These are phyloP conservation scores for Trogon melanurus DNA, from an alignment of 2,113 vertebrate genomes.

Conservation along the genomic window DNA sequence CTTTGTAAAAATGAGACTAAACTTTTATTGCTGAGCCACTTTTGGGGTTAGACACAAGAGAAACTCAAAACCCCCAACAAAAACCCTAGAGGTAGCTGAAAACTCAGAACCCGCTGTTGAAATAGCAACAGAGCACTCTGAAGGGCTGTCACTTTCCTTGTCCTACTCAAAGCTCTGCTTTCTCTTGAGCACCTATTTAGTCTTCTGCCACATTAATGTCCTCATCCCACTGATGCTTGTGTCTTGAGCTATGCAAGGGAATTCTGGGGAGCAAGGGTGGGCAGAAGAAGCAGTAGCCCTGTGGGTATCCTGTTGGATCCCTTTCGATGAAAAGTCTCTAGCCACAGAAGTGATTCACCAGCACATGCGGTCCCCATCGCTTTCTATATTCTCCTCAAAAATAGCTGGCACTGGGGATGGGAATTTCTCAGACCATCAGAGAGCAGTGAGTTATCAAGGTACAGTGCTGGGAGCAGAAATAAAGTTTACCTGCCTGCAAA, in stretches of 20 bases:
- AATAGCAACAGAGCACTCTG: not conserved
- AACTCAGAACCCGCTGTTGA: not conserved
- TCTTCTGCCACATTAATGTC: not conserved
- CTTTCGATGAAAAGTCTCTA: not conserved
- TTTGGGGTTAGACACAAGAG: not conserved
- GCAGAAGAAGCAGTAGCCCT: not conserved
- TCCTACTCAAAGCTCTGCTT: not conserved
- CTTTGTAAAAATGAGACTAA: not conserved
- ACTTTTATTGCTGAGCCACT: not conserved
- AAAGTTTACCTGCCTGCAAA: not conserved
- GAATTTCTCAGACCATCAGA: not conserved
- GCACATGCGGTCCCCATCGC: rapidly evolving
- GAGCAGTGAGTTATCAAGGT: not conserved
- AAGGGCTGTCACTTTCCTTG: not conserved
- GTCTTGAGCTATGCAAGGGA: not conserved
- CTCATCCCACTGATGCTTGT: not conserved
- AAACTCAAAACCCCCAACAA: not conserved
- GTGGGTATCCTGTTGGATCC: not conserved
- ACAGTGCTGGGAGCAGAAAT: not conserved
- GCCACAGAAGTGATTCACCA: not conserved
- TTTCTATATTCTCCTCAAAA: not conserved
- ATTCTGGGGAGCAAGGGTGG: not conserved
- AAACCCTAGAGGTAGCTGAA: not conserved
- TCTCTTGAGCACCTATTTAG: not conserved
- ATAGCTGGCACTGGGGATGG: rapidly evolving